These are phyloP conservation scores for Sitta europaea DNA, from an alignment of 2,113 vertebrate species.

Conservation along the genomic window DNA sequence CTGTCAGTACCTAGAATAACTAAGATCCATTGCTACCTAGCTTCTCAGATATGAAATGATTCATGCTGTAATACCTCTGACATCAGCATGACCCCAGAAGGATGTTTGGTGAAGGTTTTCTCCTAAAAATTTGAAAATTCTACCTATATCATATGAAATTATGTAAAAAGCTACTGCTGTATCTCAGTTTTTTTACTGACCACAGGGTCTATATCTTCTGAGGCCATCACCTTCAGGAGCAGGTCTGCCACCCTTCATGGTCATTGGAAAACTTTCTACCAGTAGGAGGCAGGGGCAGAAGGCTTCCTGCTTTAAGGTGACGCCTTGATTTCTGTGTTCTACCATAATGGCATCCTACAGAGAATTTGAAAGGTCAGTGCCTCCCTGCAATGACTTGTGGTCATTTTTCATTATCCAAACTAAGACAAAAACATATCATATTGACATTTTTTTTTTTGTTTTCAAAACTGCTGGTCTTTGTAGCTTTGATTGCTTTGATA, in stretches of 20 bases:
- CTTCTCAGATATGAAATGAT: background rate
- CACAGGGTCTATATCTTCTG: accelerated
- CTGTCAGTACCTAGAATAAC: background rate
- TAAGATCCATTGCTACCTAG: background rate
- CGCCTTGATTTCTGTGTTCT: background rate
- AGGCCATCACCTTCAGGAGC: background rate
- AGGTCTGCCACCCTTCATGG: background rate
- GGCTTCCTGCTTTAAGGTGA: background rate
- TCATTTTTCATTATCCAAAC: background rate
- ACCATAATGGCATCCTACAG: background rate
- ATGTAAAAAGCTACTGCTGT: background rate
- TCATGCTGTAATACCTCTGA: background rate
- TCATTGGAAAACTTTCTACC: background rate
- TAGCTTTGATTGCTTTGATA: background rate
- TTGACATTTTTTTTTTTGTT: background rate
- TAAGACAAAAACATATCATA: background rate
- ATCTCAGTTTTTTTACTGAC: background rate
- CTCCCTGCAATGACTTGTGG: background rate
- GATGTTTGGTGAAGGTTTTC: background rate
- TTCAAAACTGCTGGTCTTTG: background rate
- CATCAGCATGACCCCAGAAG: background rate
- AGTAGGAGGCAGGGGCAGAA: background rate
- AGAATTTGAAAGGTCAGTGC: background rate
- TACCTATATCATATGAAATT: accelerated
- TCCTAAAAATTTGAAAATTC: background rate